Conservation (phyloP, 2,797 vertebrate genomes). For the Vultur gryphus region DNA sequence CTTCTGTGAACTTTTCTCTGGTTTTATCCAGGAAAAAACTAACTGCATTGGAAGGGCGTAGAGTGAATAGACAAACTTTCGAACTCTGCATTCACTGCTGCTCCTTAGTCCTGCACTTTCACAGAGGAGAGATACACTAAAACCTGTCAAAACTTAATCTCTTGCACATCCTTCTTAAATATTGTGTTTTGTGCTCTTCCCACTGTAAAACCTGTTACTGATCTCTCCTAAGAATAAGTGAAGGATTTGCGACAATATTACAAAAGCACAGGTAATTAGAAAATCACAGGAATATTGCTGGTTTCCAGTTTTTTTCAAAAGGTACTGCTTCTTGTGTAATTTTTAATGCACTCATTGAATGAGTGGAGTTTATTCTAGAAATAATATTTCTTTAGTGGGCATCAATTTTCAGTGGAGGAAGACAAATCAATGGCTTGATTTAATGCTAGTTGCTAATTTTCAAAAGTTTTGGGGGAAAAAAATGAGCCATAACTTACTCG, state of each 20-base stretch:
- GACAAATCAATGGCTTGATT: not conserved
- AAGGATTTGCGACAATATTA: slow-evolving; percentile 25
- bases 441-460: not conserved
- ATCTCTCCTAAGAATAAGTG: not conserved
- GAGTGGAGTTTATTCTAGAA: not conserved
- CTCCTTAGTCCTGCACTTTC: slow-evolving; percentile 25
- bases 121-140: not conserved
- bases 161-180: slow-evolving; percentile 49
- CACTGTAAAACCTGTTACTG: not conserved
- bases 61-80: not conserved
- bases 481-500: not conserved
- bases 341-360: not conserved
- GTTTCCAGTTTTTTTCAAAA: not conserved
- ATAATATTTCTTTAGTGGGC: not conserved
- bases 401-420: not conserved
- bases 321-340: not conserved
- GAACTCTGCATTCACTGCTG: not conserved
- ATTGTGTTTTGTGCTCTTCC: not conserved
- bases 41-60: not conserved
- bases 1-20: not conserved
- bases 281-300: not conserved
- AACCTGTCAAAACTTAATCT: slow-evolving; percentile 55
- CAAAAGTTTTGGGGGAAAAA: not conserved
- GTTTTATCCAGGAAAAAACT: not conserved
- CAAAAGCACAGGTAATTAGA: slow-evolving; percentile 1